Evolutionary conservation across 2,113 vertebrate species (phyloP), one percentile per base, ranked within the genome.

Genomic region (Solenodon paradoxus): DNA sequence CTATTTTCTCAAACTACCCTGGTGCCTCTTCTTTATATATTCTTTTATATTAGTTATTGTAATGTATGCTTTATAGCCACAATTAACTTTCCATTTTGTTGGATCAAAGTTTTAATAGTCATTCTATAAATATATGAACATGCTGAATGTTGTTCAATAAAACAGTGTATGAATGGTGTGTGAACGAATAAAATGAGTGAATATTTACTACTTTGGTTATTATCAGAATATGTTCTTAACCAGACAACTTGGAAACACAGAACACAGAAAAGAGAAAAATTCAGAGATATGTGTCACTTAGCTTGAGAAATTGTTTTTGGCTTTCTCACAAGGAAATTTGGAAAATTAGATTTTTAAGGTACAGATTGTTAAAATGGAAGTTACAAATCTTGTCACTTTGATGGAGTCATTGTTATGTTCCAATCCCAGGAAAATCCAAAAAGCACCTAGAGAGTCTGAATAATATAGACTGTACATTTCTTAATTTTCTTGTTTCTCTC

Each of bases 311-410:
- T 40, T 64, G 28, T 88, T 96, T 95, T 89, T 94, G 61, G 38
- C 40, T 89, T 92, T 80, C 79, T 83, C 1, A 77, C 45, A 74
- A 53, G 63, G 51, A 89, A 92, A 97, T 66, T 61, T 93, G 59
- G 45, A 93, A 32, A 47, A 87, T 80, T 83, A 64, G 64, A 94
- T n/a, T 72, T 87, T 90, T 49, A 28, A 69, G 59, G 49, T 87
- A 19, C 8, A 74, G 11, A 68, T 63, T 68, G 5, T 47, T 59
- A 51, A 94, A 96, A 84, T 57, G 10, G 16, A 61, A 93, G 9
- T 55, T 40, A 42, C 12, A 68, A 80, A 72, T 9, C 32, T 90
- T 85, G 32, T 83, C 61, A 82, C 53, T 19, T 15, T 89, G 71
- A 26, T 61, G 88, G 82, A 51, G 20, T 24, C 40, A 68, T 1